Evolutionary conservation across 2,888 invertebrate species (phyloP).

Genomic region (Microplitis manilae): DNA sequence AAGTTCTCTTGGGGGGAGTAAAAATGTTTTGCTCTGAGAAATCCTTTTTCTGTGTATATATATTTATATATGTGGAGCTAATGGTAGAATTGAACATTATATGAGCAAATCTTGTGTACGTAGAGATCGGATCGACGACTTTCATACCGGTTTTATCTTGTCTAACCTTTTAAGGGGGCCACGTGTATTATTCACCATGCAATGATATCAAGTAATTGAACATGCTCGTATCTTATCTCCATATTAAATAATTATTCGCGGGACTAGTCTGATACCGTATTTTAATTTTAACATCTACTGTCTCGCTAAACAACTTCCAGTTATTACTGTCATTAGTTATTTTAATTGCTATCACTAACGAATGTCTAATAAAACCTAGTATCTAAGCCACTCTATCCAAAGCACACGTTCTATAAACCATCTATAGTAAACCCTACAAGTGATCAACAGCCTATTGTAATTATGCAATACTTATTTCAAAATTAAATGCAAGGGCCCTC

Average conservation of each 20-base stretch:
- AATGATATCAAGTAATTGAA: background rate
- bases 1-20: too few relatives aligned
- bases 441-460: background rate
- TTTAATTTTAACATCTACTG: background rate
- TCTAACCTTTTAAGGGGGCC: constrained; percentile 57
- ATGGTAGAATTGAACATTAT: background rate
- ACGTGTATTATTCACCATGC: constrained; percentile 31
- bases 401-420: background rate
- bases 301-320: background rate
- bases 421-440: background rate
- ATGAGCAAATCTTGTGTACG: constrained; percentile 24
- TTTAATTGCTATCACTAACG: background rate
- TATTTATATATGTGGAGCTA: too few relatives aligned
- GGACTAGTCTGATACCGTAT: background rate
- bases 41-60: too few relatives aligned
- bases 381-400: background rate
- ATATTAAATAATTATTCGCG: background rate
- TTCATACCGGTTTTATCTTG: constrained; percentile 50
- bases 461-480: background rate
- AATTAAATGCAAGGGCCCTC: background rate
- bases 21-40: too few relatives aligned
- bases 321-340: background rate
- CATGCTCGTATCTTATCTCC: constrained; percentile 16
- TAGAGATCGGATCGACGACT: constrained; percentile 43
- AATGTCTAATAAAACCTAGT: background rate